A percentile compares a stretch with the other conserved stretches of the same genome.
phyloP scores from a whole-genome alignment of 2,888 invertebrate species.

The Drosophila neotestacea region DNA sequence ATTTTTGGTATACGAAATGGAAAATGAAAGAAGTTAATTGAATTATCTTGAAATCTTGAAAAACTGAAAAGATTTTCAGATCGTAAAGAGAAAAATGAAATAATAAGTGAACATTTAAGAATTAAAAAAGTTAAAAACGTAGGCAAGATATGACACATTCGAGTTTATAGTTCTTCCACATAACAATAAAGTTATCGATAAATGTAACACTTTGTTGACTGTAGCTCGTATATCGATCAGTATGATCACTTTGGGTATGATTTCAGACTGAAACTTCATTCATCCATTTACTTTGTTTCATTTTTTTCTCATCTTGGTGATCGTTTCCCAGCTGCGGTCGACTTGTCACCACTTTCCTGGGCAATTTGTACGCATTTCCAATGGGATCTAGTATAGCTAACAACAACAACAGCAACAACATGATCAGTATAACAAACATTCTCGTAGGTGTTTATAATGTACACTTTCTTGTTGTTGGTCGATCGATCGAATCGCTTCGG shows the following conservation, averaged over 20 bases:
- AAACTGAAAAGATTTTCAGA: background rate
- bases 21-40: slow-evolving; percentile 22
- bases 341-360: slow-evolving; percentile 82
- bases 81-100: too few relatives aligned
- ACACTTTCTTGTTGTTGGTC: slow-evolving; percentile 75
- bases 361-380: slow-evolving; percentile 80
- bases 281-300: slow-evolving; percentile 58
- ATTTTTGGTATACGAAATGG: background rate
- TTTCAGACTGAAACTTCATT: slow-evolving; percentile 33
- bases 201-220: slow-evolving; percentile 24
- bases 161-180: background rate
- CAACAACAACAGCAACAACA: slow-evolving; percentile 36
- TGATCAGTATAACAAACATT: slow-evolving; percentile 40
- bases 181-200: slow-evolving; percentile 9
- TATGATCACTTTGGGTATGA: slow-evolving; percentile 34
- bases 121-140: too few relatives aligned
- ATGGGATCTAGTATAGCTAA: slow-evolving; percentile 67
- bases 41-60: background rate
- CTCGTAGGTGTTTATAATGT: slow-evolving; percentile 80
- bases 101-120: too few relatives aligned
- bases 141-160: background rate
- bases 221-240: slow-evolving; percentile 50
- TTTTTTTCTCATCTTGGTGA: slow-evolving; percentile 31
- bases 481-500: slow-evolving; percentile 60
- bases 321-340: slow-evolving; percentile 50